These are phyloP conservation scores for Patella ulyssiponensis DNA, from an alignment of 2,888 invertebrate species.

Conservation along the genomic window DNA sequence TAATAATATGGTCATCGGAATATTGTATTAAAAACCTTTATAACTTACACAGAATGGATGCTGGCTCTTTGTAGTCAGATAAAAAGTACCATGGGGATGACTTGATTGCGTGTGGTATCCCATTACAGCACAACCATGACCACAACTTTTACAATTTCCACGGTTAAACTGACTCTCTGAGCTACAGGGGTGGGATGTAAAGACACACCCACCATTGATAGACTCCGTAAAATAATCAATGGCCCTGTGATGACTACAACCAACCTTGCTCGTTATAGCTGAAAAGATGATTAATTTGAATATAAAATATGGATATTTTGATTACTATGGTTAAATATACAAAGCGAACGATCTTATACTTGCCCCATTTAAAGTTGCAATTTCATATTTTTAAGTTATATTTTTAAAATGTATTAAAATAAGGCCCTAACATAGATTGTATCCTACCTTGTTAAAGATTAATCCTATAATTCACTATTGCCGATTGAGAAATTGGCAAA, in stretches of 20 bases:
- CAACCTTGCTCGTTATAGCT: background rate
- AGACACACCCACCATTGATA: conserved; percentile 20
- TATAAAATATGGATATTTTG: too few relatives aligned
- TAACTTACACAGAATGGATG: conserved; percentile 15
- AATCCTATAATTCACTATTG: too few relatives aligned
- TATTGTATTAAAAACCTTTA: background rate
- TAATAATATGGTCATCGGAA: too few relatives aligned
- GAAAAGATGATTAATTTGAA: too few relatives aligned
- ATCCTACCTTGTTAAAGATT: too few relatives aligned
- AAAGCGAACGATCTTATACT: too few relatives aligned
- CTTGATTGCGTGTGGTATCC: conserved; percentile 22
- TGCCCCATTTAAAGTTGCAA: too few relatives aligned
- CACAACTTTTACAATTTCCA: conserved; percentile 24
- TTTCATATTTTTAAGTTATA: too few relatives aligned
- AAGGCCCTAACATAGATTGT: too few relatives aligned
- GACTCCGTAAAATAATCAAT: conserved; percentile 33
- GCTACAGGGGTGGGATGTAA: conserved; percentile 29
- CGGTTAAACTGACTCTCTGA: conserved; percentile 23
- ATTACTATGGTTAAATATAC: too few relatives aligned
- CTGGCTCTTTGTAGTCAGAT: conserved; percentile 4
- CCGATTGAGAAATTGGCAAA: too few relatives aligned
- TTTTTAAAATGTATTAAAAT: too few relatives aligned
- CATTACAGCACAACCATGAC: conserved; percentile 27
- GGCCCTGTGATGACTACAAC: conserved; percentile 35
- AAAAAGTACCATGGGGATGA: conserved; percentile 19